Evolutionary conservation across 2,113 vertebrate genomes (phyloP), one percentile per base, ranked within the genome.

Genomic region (Chinchilla lanigera): DNA sequence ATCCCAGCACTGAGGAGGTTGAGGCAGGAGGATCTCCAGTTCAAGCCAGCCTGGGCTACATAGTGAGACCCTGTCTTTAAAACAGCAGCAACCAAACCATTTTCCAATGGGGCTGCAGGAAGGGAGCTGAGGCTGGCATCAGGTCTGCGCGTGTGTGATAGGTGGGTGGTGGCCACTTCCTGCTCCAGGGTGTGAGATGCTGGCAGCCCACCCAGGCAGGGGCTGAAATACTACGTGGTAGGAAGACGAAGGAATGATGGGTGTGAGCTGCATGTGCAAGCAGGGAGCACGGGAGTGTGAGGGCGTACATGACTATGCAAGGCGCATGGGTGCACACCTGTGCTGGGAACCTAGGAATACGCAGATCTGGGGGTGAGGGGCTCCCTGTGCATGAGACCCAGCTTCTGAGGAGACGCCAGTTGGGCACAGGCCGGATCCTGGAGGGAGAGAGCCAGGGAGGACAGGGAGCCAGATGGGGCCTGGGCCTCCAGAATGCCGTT

Each of bases 131-230:
- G 24, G 24, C 24, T 24, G 41, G 73, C 5, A 2, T 47, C 73
- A 75, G 24, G 73, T 28, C 41, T 47, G 41, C 1, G 12, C 38
- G 41, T 75, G 24, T 5, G 11, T 44, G 71, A 44, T 41, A 44
- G 41, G 38, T 65, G 1, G 16, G 3, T 9, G 33, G 38, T 2
- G 4, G 58, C 12, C 12, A 0, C 28, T 41, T 69, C 13, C 56
- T 63, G 5, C 5, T 33, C n/a, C 28, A n/a, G 63, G 30, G 44
- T 4, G 0, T 13, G 41, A 56, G 56, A 38, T 26, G 20, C 41
- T 12, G 41, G 90, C 56, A 67, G 20, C 41, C 28, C 20, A 10
- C 69, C n/a, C 35, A 24, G 20, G 26, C 61, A 5, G 30, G 38
- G 73, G 28, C 33, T 69, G 47, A 69, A 13, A 50, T 50, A 56